phyloP scores from a whole-genome alignment of 2,797 vertebrate species.

The Chromis chromis region DNA sequence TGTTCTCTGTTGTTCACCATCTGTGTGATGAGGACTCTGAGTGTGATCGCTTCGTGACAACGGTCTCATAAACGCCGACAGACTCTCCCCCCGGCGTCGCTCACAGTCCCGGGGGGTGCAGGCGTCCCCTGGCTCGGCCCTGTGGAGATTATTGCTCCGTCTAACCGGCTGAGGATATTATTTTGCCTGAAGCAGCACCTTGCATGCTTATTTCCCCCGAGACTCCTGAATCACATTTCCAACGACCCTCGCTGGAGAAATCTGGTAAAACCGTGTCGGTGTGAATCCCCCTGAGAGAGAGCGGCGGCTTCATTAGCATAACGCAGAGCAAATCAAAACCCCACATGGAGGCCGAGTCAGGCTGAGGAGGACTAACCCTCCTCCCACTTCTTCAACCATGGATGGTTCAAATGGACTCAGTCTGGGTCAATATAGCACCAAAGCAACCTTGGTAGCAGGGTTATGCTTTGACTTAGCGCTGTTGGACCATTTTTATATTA shows the following conservation, averaged over 20 bases:
- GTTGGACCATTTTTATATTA: too few species aligned
- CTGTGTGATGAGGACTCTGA: slow-evolving; percentile 31
- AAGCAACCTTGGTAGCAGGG: too few species aligned
- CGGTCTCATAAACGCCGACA: slow-evolving; percentile 29
- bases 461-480: too few species aligned
- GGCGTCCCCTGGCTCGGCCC: neutral
- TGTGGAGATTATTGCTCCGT: slow-evolving; percentile 35
- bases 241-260: slow-evolving; percentile 60
- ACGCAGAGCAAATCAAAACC: slow-evolving; percentile 5
- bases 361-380: neutral
- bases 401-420: neutral
- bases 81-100: neutral
- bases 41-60: slow-evolving; percentile 5
- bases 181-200: slow-evolving; percentile 38
- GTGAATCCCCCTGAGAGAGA: slow-evolving; percentile 17
- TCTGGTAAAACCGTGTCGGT: slow-evolving; percentile 33
- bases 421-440: neutral
- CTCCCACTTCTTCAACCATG: neutral
- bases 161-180: slow-evolving; percentile 37
- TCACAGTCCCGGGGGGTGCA: neutral
- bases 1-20: slow-evolving; percentile 1
- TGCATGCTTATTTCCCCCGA: slow-evolving; percentile 71
- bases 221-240: slow-evolving; percentile 75
- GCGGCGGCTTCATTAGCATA: slow-evolving; percentile 26
- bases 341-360: neutral